Evolutionary conservation across 2,113 vertebrate species (phyloP), one percentile per base, ranked within the genome.

Genomic region (Donacobius atricapilla): DNA sequence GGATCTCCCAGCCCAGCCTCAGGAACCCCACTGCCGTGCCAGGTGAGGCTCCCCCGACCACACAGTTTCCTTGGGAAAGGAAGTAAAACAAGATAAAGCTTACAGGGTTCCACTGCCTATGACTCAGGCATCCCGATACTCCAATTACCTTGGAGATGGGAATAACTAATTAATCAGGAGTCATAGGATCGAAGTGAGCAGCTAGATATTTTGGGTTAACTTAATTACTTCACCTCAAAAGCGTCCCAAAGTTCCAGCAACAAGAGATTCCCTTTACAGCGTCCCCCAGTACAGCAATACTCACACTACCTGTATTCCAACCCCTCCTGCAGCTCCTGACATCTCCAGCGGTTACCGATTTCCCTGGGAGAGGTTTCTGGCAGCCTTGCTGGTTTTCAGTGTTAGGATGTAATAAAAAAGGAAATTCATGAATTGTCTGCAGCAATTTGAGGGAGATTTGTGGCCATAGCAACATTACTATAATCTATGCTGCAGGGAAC

Each of bases 391-490:
- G 45, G 53, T 65, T 88, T 96, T 47, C 73, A 72, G 9, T 4
- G 61, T 78, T 57, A 75, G 76, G 71, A 78, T 60, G 71, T 48
- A 95, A 96, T 92, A 93, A 95, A 83, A 90, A 86, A 86, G 56
- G 72, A 84, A 90, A 95, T 78, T 82, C 76, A 78, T 78, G 86
- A 95, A 93, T 89, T 87, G 83, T 95, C 94, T 97, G 94, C 90
- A 81, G 94, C 76, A 90, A 72, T 87, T 71, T 90, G 76, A 78
- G 69, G 72, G 81, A 90, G 92, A 95, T 92, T 81, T 94, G 96
- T 94, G 96, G 86, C 86, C 96, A 97, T 90, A 97, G 96, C 96
- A 97, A 93, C 94, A 75, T 90, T 93, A 90, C 93, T 78, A 37
- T 35, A 73, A 95, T 70, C 79, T 73, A 13, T 47, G 56, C 83